Conservation (phyloP, 2,888 invertebrate species). For the Epistrophe eligans region DNA sequence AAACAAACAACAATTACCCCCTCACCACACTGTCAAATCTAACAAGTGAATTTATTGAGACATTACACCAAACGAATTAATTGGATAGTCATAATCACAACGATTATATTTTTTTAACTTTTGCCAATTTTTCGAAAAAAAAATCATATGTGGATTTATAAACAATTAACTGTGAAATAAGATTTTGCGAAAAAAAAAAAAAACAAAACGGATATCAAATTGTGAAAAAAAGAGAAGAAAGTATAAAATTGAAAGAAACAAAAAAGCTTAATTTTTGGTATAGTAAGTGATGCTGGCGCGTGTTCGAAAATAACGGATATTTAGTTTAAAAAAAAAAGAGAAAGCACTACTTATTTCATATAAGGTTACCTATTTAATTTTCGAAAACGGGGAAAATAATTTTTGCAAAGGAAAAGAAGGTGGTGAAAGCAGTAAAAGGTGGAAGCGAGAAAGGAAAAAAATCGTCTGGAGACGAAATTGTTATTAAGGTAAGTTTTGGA, state of each 20-base stretch:
- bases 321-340: constrained; percentile 8
- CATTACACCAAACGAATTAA: constrained; percentile 25
- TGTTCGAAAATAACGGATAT: constrained; percentile 58
- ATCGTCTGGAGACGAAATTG: constrained; percentile 46
- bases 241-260: neutral
- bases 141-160: constrained; percentile 29
- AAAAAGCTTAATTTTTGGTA: neutral
- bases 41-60: constrained; percentile 16
- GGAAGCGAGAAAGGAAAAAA: neutral
- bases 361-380: constrained; percentile 3
- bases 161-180: constrained; percentile 58
- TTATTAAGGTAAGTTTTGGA: constrained; percentile 49
- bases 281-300: constrained; percentile 54
- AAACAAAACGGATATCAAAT: constrained; percentile 23
- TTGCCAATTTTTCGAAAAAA: neutral
- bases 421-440: neutral
- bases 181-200: neutral
- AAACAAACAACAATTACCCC: constrained; percentile 49
- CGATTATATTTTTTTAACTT: neutral
- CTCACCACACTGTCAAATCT: constrained; percentile 31
- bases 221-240: constrained; percentile 14
- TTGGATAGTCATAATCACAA: constrained; percentile 15
- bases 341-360: constrained; percentile 7
- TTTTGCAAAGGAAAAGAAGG: neutral
- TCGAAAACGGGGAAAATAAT: constrained; percentile 9